A percentile compares a stretch with the other conserved stretches of the same genome.
Conservation (phyloP, 2,113 vertebrate genomes). For the Canis aureus region DNA sequence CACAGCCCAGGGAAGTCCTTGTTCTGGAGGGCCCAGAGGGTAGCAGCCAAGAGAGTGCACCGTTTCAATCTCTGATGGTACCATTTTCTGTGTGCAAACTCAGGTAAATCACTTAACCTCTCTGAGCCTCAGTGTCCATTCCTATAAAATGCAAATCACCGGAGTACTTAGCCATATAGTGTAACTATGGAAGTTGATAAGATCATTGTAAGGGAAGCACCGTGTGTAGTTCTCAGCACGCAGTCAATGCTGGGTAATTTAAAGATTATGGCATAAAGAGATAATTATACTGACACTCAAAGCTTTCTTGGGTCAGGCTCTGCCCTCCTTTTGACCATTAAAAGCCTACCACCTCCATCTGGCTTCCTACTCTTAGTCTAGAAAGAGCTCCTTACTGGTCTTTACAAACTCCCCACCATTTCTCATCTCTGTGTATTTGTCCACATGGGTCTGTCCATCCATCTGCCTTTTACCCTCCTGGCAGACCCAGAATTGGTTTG, state of each 20-base stretch:
- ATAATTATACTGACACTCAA: neutral
- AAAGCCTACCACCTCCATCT: too few species aligned
- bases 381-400: neutral
- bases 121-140: neutral
- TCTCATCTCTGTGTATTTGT: neutral
- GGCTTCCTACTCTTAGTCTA: neutral
- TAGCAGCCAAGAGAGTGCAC: neutral
- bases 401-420: fast-evolving
- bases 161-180: fast-evolving
- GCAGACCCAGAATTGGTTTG: neutral
- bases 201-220: neutral
- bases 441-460: neutral
- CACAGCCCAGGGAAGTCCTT: neutral
- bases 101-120: neutral
- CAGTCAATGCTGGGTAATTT: neutral
- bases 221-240: neutral
- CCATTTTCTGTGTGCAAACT: neutral
- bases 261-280: neutral
- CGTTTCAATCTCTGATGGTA: fast-evolving
- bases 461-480: neutral
- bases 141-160: fast-evolving
- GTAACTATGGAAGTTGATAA: neutral
- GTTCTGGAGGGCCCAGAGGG: neutral
- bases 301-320: neutral
- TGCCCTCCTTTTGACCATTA: neutral